Percentiles rank a stretch among this genome's conserved stretches.
These are phyloP conservation scores for Drosophila navojoa DNA, from an alignment of 1,140 invertebrate species.

Conservation along the genomic window DNA sequence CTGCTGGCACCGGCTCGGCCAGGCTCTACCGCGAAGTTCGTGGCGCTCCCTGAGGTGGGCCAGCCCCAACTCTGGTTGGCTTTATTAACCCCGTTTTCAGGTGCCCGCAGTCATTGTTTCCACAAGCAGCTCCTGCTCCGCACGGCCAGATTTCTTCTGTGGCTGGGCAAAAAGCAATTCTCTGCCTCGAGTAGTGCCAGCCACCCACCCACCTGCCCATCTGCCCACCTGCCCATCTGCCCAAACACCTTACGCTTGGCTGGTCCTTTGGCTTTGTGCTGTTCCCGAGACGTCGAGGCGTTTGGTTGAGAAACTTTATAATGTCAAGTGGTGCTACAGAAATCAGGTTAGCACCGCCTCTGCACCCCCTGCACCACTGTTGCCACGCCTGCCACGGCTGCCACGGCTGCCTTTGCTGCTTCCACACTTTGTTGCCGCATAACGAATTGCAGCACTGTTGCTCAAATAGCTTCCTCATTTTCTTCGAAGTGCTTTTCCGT, in stretches of 20 bases:
- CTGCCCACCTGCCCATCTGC: not conserved
- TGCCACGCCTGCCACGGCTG: too few species aligned
- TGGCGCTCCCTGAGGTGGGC: not conserved
- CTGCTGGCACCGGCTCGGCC: too few species aligned
- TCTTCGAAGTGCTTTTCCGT: conserved; percentile 9
- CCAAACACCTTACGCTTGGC: not conserved
- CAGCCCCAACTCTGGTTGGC: not conserved
- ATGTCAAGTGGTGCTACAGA: conserved; percentile 57
- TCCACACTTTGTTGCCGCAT: conserved; percentile 1
- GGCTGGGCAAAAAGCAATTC: conserved; percentile 10
- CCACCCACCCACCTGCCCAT: not conserved
- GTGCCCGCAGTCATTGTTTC: conserved; percentile 54
- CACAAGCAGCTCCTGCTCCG: conserved; percentile 14
- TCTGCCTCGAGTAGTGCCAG: conserved; percentile 13
- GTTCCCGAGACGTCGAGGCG: conserved; percentile 43
- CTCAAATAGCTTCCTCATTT: conserved; percentile 37
- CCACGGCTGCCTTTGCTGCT: too few species aligned
- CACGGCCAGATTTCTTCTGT: conserved; percentile 23
- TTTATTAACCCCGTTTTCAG: conserved; percentile 75
- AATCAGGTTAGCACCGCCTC: conserved; percentile 64
- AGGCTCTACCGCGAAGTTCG: conserved; percentile 9
- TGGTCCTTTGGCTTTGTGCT: conserved; percentile 40
- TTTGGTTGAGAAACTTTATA: conserved; percentile 68
- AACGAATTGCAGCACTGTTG: conserved; percentile 14
- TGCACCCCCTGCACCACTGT: not conserved